Evolutionary conservation across 2,888 invertebrate genomes (phyloP), one percentile per base, ranked within the genome.

Genomic region (Corbicula japonica): DNA sequence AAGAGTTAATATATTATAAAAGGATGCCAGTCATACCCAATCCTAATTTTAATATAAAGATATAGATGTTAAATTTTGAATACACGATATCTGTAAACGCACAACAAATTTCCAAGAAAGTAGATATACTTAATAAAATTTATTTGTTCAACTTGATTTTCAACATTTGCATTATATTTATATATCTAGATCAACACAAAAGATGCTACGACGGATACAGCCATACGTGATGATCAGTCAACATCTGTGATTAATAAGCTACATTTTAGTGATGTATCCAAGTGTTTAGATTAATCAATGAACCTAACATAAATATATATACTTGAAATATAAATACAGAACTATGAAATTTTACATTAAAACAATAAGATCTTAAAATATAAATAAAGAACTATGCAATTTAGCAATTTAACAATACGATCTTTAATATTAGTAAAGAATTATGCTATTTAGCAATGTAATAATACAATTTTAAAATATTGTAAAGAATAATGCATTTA

Each of bases 231-330:
- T 41, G 41, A 41, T 41, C 41, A 41, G 41, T 41, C 41, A 41
- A 41, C 41, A 41, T 41, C 41, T 41, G 41, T 41, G 41, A 18
- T 41, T 41, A 41, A 41, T 12, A 41, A 41, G 41, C 12, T 41
- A 41, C 41, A 41, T 41, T 41, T 41, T 41, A 41, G 41, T 41
- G 41, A 41, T 41, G 41, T 41, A 18, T 41, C 41, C 41, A 41
- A 41, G 12, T 41, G 41, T 41, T 41, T 41, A 41, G 10, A 41
- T 41, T 41, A 41, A 41, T 41, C 41, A 41, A 41, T 41, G 41
- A 41, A 41, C 18, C 41, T 41, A 41, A 41, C 41, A 41, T n/a
- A n/a, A n/a, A n/a, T n/a, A 41, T 41, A 41, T 18, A 18, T 12
- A 12, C 41, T 41, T 41, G 18, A 41, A 41, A 41, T 41, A 18